Evolutionary conservation across 2,888 invertebrate species (phyloP), one percentile per base, ranked within the genome.

Genomic region (Sisyra terminalis): DNA sequence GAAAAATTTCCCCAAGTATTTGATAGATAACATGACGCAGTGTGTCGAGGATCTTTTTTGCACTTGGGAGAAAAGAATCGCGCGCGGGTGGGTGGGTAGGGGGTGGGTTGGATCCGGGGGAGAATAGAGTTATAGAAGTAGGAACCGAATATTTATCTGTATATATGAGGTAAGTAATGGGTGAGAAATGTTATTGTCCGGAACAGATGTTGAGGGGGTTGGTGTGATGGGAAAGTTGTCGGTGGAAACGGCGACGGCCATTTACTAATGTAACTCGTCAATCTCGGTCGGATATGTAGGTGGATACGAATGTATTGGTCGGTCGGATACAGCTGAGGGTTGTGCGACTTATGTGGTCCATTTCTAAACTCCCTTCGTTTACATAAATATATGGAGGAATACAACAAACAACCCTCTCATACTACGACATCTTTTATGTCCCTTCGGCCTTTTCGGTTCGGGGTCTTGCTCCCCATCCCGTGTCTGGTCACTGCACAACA

Each of bases 181-280:
- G 56, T 58, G 58, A 53, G 58, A 58, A 55, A 51, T 52, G 51
- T 50, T 48, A 54, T 55, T 55, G 57, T 58, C 57, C 56, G 53
- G 50, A 56, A 50, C 58, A 58, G 53, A 57, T 58, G 58, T 52
- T 52, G 50, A 48, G 46, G 43, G 45, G 44, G 46, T 37, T 47
- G 45, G 45, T 43, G 43, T 40, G 43, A 17, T 42, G 42, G 41
- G 40, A 46, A 41, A 36, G 37, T 16, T 24, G 42, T 40, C 42
- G 43, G 44, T 45, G 40, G 34, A 18, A 40, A 39, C 39, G 40
- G 51, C 50, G 51, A 49, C 54, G 54, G 55, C 58, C 57, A 57
- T 58, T 58, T 58, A 55, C 58, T 59, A 59, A 58, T 58, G 58
- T 57, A 58, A 53, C 56, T 57, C 58, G 58, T 58, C 58, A 58